phyloP scores from a whole-genome alignment of 2,113 vertebrate genomes.

The Indicator maculatus region DNA sequence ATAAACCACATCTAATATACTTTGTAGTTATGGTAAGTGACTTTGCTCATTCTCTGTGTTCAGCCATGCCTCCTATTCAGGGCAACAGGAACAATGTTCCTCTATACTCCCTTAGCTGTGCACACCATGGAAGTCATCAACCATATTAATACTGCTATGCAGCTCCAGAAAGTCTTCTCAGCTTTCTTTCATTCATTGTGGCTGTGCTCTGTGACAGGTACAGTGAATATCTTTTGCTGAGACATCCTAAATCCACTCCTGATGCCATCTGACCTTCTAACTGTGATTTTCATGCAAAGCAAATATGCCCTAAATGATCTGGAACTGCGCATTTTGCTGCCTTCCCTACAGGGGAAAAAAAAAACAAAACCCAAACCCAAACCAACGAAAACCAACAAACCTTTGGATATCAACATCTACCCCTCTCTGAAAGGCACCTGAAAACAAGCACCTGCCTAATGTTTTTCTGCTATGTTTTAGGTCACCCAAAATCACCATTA shows the following conservation, averaged over 20 bases:
- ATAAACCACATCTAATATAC: background rate
- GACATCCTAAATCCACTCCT: background rate
- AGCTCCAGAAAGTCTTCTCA: background rate
- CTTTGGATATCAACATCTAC: background rate
- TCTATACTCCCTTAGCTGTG: background rate
- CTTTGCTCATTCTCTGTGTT: slow-evolving; percentile 13
- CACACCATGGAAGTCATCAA: background rate
- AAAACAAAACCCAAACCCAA: background rate
- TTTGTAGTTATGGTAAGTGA: background rate
- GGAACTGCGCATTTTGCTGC: background rate
- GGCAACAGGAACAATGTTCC: background rate
- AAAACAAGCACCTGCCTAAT: background rate
- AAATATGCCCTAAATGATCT: background rate
- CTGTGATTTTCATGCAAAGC: background rate
- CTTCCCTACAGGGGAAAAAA: background rate
- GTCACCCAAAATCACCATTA: background rate
- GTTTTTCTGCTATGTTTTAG: background rate
- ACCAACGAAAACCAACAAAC: background rate
- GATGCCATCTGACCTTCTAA: background rate
- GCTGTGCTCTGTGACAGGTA: background rate
- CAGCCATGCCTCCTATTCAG: background rate
- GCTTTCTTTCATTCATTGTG: background rate
- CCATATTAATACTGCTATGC: background rate
- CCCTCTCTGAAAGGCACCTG: background rate
- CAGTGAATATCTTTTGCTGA: background rate